Percentiles rank a stretch among this genome's conserved stretches.
phyloP scores from a whole-genome alignment of 30 jellyfish, hydroid and myxozoan genomes.

The Aurelia aurita region DNA sequence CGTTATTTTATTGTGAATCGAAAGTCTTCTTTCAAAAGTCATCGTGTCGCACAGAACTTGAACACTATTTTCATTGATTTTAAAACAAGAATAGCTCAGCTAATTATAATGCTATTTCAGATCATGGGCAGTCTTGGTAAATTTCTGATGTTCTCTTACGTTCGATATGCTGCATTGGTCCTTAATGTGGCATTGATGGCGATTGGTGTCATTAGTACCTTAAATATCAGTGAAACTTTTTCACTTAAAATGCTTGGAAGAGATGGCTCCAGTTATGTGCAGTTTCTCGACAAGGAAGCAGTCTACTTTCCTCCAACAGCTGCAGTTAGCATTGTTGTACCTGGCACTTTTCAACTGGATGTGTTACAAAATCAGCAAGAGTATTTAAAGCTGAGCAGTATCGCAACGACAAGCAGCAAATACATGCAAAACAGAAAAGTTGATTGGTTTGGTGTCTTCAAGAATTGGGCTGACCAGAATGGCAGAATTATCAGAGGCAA shows the following conservation, averaged over 20 bases:
- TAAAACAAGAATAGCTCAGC: background rate
- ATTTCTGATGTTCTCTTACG: slow-evolving; percentile 23
- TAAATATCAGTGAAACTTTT: slow-evolving; percentile 67
- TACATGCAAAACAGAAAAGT: slow-evolving; percentile 9
- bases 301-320: slow-evolving; percentile 28
- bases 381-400: slow-evolving; percentile 9
- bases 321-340: slow-evolving; percentile 56
- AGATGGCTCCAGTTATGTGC: slow-evolving; percentile 74
- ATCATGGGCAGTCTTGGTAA: slow-evolving; percentile 44
- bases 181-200: slow-evolving; percentile 43
- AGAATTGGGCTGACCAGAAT: slow-evolving; percentile 27
- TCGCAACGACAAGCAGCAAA: slow-evolving; percentile 13
- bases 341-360: slow-evolving; percentile 28
- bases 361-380: slow-evolving; percentile 13
- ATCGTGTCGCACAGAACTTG: too few relatives aligned
- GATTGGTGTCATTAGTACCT: slow-evolving; percentile 61
- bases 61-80: too few relatives aligned
- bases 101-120: background rate
- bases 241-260: slow-evolving; percentile 57
- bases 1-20: too few relatives aligned
- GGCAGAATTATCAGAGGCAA: slow-evolving; percentile 8
- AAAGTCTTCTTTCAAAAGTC: too few relatives aligned
- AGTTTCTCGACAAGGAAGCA: slow-evolving; percentile 50
- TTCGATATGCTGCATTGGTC: slow-evolving; percentile 28
- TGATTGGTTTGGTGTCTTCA: slow-evolving; percentile 57